These are phyloP conservation scores for Melipona quadrifasciata DNA, from an alignment of 1,140 invertebrate species.

Conservation along the genomic window DNA sequence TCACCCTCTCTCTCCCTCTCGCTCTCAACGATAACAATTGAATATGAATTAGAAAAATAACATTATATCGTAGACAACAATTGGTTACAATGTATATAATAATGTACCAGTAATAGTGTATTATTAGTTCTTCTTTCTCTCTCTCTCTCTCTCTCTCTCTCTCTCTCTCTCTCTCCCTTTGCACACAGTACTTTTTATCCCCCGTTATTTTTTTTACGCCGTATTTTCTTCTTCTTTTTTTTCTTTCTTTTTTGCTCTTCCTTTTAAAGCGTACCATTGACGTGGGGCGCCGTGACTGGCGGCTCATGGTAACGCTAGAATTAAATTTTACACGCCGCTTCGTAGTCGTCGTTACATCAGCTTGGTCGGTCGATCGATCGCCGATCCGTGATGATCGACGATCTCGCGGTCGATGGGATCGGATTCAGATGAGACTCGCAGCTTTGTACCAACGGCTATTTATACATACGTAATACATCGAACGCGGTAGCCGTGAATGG, in stretches of 20 bases:
- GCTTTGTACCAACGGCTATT: constrained; percentile 64
- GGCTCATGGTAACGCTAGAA: constrained; percentile 56
- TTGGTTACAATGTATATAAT: constrained; percentile 79
- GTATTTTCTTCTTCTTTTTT: constrained; percentile 20
- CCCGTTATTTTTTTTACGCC: constrained; percentile 8
- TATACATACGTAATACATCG: constrained; percentile 62
- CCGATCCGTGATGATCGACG: constrained; percentile 53
- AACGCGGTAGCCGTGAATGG: constrained; percentile 49
- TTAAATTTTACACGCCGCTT: constrained; percentile 61
- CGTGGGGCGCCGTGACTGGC: constrained; percentile 58
- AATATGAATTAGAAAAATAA: constrained; percentile 83
- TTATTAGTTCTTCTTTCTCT: constrained; percentile 50
- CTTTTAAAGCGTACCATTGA: constrained; percentile 61
- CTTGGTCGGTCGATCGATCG: constrained; percentile 63
- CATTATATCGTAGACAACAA: constrained; percentile 82
- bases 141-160: neutral
- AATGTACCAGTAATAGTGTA: constrained; percentile 67
- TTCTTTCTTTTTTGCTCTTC: constrained; percentile 43
- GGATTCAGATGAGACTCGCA: constrained; percentile 59
- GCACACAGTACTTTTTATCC: constrained; percentile 63
- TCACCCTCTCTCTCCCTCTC: constrained; percentile 37
- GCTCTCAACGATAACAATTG: constrained; percentile 82
- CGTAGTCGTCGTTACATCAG: constrained; percentile 46
- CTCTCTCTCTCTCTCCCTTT: constrained; percentile 43
- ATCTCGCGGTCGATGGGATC: constrained; percentile 60